Percentiles rank a stretch among this genome's conserved stretches.
Conservation (phyloP, 1,140 invertebrate genomes). For the Dryas iulia region DNA sequence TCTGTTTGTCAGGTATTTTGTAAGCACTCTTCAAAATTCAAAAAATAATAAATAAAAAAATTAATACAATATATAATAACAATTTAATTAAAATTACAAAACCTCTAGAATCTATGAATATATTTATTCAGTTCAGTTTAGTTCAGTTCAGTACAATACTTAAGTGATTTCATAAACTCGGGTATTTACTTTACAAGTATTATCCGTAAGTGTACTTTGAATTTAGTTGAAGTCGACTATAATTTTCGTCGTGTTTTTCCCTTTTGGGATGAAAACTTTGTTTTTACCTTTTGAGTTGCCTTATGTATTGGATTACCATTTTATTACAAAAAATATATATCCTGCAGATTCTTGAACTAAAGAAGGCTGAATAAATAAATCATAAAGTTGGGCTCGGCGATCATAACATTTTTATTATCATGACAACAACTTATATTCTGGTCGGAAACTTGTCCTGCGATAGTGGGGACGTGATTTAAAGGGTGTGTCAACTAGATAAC, state of each 20-base stretch:
- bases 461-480: neutral
- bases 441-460: constrained; percentile 38
- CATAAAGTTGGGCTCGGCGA: constrained; percentile 53
- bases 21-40: no score
- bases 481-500: neutral
- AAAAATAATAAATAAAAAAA: no score
- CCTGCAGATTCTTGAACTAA: constrained; percentile 43
- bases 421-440: constrained; percentile 46
- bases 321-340: constrained; percentile 43
- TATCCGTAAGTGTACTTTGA: constrained; percentile 19
- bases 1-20: no score
- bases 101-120: neutral
- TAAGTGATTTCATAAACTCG: neutral
- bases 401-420: constrained; percentile 65
- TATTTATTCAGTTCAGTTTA: neutral
- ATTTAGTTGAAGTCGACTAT: constrained; percentile 22
- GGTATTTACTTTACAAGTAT: constrained; percentile 19
- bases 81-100: neutral
- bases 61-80: no score
- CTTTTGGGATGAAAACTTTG: constrained; percentile 29
- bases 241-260: constrained; percentile 28
- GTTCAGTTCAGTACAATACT: neutral
- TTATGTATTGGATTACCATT: constrained; percentile 41
- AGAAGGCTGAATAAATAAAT: constrained; percentile 55
- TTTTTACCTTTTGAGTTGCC: constrained; percentile 37